Evolutionary conservation across 2,888 invertebrate species (phyloP), one percentile per base, ranked within the genome.

Genomic region (Mayetiola destructor): DNA sequence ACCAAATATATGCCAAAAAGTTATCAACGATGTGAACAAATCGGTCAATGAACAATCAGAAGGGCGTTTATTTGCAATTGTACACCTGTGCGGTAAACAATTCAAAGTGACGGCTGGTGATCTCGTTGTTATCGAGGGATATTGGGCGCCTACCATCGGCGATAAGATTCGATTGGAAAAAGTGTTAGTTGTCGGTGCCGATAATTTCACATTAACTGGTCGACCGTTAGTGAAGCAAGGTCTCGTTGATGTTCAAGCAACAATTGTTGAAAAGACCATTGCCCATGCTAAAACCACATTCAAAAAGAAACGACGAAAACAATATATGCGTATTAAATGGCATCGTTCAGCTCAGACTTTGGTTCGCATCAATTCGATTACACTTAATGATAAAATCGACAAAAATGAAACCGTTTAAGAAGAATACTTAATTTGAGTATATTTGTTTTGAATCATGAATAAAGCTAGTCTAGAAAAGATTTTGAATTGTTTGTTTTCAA

Each of bases 71-170:
- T 93, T 92, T 72, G 92, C 92, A 0, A 79, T 92, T 1, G 77
- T 93, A 1, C 84, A 89, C 64, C 64, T 92, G 18, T 76, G 82
- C 59, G 90, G 90, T 12, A 88, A 85, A 70, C 92, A 92, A 66
- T 88, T 84, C 72, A 85, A 89, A 71, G 77, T 93, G 0, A 89
- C 90, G 0, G 77, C 82, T 59, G 89, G 86, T n/a, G 93, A 93
- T 71, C 74, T 92, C 3, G 77, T 93, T 29, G 76, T 90, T 0
- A 74, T 92, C 1, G 85, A 88, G 71, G 88, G 88, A 1, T 81
- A 82, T 65, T 90, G 90, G 88, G 84, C 87, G 30, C 89, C 90
- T 2, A 80, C 80, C 56, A 77, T 80, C 57, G 88, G 90, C 1
- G 91, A 92, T 66, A 73, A 81, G 70, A 79, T 93, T 56, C 80